A percentile compares a stretch with the other conserved stretches of the same genome.
These are phyloP conservation scores for Automeris io DNA, from an alignment of 2,888 invertebrate genomes.

Conservation along the genomic window DNA sequence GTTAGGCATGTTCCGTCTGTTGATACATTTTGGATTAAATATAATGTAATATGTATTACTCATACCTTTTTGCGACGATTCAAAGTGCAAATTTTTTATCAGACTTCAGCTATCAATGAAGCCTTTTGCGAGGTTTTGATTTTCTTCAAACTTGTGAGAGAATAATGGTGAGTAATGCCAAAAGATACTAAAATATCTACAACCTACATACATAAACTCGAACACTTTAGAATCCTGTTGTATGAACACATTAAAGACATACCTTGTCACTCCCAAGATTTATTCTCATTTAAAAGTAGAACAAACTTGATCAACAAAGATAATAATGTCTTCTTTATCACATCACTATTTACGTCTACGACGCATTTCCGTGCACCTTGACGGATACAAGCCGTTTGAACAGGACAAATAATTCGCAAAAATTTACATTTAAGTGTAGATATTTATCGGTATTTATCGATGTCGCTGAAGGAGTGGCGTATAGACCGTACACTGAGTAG, in stretches of 20 bases:
- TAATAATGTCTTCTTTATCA: slow-evolving; percentile 52
- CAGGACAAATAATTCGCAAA: neutral
- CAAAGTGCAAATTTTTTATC: too few relatives aligned
- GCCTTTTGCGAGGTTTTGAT: too few relatives aligned
- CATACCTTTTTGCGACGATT: too few relatives aligned
- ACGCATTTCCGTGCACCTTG: slow-evolving; percentile 50
- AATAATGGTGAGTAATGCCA: too few relatives aligned
- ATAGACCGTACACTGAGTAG: slow-evolving; percentile 10
- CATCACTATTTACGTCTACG: slow-evolving; percentile 60
- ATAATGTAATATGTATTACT: too few relatives aligned
- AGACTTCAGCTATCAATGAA: too few relatives aligned
- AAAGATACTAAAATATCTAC: too few relatives aligned
- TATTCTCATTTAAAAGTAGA: slow-evolving; percentile 40
- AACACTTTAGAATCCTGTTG: too few relatives aligned
- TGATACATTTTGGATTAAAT: too few relatives aligned
- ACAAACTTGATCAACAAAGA: slow-evolving; percentile 57
- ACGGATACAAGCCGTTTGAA: neutral
- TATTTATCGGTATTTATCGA: neutral
- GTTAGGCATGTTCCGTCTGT: too few relatives aligned
- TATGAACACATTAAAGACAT: slow-evolving; percentile 19
- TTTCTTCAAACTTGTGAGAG: too few relatives aligned
- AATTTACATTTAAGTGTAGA: neutral
- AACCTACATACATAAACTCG: too few relatives aligned
- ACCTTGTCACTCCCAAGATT: slow-evolving; percentile 44
- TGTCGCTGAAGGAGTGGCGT: slow-evolving; percentile 3